Evolutionary conservation across 2,888 invertebrate genomes (phyloP), one percentile per base, ranked within the genome.

Genomic region (Oconnorella tubifera): DNA sequence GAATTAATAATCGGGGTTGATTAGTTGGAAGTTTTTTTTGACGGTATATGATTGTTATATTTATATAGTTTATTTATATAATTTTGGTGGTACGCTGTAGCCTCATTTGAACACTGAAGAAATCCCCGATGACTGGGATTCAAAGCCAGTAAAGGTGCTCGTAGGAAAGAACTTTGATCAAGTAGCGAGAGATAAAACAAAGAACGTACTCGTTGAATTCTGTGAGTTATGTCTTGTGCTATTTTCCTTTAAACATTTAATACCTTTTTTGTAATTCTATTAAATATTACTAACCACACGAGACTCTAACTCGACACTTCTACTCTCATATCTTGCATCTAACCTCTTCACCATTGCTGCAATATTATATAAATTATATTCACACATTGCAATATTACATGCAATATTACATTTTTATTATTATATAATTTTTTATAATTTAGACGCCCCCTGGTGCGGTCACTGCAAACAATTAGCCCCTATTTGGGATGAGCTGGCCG

Each of bases 381-480:
- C n/a, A n/a, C n/a, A n/a, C n/a, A n/a, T n/a, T n/a, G n/a, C n/a
- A n/a, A n/a, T n/a, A n/a, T n/a, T n/a, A n/a, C n/a, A n/a, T n/a
- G n/a, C n/a, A n/a, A n/a, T n/a, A n/a, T n/a, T n/a, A n/a, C n/a
- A n/a, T n/a, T n/a, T n/a, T n/a, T n/a, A n/a, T n/a, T n/a, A n/a
- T n/a, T n/a, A n/a, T n/a, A n/a, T n/a, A 40, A 40, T 40, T 10
- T 40, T 40, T 40, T 40, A 40, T 14, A 40, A 40, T 40, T 40
- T 40, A 83, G 83, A 97, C 84, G 97, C 97, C 62, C 97, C 98
- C 68, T 98, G 98, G 98, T 87, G 86, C 84, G 96, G 95, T 68
- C 98, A 99, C 83, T 99, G 98, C 88, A 97, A 98, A 82, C 93
- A 97, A 83, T 86, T 99, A 77, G 91, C 87, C 63, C 99, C 99